Base-by-base conservation (phyloP, 2,888 invertebrate genomes). In the Leptopilina syphax region DNA sequence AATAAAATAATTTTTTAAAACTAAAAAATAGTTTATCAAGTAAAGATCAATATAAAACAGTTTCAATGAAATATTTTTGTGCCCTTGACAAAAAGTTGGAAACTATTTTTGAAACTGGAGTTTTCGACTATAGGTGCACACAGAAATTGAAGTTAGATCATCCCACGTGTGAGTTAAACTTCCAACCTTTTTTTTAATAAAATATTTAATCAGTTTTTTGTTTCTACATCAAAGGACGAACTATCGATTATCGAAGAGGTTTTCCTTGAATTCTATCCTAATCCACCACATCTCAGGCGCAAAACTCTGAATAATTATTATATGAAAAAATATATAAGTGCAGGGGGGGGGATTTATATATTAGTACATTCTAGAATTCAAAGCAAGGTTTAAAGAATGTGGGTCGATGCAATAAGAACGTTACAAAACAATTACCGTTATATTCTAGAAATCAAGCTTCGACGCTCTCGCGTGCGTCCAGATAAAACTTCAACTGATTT, bases 271-370 rank as follows among this genome's bases (percentile, higher is more conserved):
- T 76, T 79, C 78, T 44, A 34, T 68, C 68, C 79, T 78, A 50
- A 81, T 84, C 80, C 80, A 68, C 6, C 8, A 70, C 79, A 77
- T 82, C 82, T 83, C 79, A 73, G 79, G 76, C 77, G 80, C 82
- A 78, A 81, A 63, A 80, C 70, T 34, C 34, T 66, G 66, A 57
- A 47, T 44, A 44, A 7, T 44, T 5, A 41, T 41, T 44, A 44
- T 8, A 44, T 8, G 34, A 34, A 44, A 44, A 44, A 44, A 44
- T 7, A 8, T 8, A 44, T 44, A 34, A 34, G 3, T 34, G 18
- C 18, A 18, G 18, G 18, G 7, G n/a, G 1, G 4, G 41, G 24
- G 18, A 73, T 44, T 0, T 57, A 73, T 9, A 65, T 34, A 73
- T 73, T 41, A 54, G n/a, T 34, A 34, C 34, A n/a, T 54, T 13